These are phyloP conservation scores for Hylaeus volcanicus DNA, from an alignment of 1,140 invertebrate species.

Conservation along the genomic window DNA sequence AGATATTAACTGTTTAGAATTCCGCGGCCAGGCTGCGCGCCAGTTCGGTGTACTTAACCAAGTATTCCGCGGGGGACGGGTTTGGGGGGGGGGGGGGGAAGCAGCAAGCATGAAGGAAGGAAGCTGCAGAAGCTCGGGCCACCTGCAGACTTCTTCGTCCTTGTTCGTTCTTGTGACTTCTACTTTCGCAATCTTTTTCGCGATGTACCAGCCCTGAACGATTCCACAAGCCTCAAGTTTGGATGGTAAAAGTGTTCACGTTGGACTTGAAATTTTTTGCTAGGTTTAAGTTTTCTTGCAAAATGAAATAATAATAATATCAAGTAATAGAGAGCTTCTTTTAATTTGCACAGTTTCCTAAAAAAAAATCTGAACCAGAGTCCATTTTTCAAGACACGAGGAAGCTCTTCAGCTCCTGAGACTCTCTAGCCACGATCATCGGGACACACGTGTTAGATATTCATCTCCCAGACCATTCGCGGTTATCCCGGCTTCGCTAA, in stretches of 20 bases:
- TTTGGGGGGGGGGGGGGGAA: background rate
- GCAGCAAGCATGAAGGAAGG: background rate
- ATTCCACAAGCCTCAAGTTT: slow-evolving; percentile 50
- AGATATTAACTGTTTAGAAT: slow-evolving; percentile 44
- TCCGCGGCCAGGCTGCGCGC: slow-evolving; percentile 27
- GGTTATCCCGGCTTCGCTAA: slow-evolving; percentile 11
- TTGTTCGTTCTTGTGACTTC: background rate
- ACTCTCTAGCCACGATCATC: no score
- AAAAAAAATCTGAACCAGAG: no score
- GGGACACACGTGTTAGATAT: no score
- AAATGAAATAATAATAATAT: no score
- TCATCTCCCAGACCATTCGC: no score
- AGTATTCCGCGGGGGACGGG: slow-evolving; percentile 41
- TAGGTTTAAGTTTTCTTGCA: no score
- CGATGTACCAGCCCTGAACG: slow-evolving; percentile 46
- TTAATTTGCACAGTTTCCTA: no score
- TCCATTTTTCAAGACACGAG: no score
- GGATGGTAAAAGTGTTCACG: slow-evolving; percentile 37
- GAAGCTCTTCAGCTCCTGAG: no score
- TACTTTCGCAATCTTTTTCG: slow-evolving; percentile 1
- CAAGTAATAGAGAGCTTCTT: no score
- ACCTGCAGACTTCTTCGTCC: slow-evolving; percentile 9
- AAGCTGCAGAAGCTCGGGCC: slow-evolving; percentile 38
- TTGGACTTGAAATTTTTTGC: no score
- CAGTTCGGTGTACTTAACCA: slow-evolving; percentile 34